Evolutionary conservation across 1,140 invertebrate genomes (phyloP).

Genomic region (Drosophila athabasca): DNA sequence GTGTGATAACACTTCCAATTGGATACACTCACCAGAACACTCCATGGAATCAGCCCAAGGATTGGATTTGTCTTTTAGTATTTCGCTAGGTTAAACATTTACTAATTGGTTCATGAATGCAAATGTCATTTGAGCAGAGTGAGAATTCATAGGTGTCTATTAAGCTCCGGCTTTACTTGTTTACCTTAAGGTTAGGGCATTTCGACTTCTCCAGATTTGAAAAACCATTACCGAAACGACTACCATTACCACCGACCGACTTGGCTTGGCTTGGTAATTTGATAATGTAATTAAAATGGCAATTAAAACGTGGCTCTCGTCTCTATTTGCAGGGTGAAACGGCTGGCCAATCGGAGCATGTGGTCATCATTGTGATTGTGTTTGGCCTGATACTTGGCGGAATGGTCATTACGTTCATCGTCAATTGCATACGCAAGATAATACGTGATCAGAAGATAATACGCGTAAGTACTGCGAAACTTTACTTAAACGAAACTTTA

Average conservation of each 20-base stretch:
- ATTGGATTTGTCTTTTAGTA: too few species aligned
- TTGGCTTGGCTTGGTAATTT: constrained; percentile 6
- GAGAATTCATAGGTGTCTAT: too few species aligned
- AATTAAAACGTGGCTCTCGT: background rate
- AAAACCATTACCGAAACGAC: too few species aligned
- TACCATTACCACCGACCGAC: background rate
- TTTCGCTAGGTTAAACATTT: too few species aligned
- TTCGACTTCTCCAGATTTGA: too few species aligned
- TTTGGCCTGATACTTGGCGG: constrained; percentile 93
- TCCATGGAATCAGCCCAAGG: too few species aligned
- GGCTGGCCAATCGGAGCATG: constrained; percentile 86
- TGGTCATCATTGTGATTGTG: constrained; percentile 94
- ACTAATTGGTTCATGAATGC: too few species aligned
- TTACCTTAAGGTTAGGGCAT: too few species aligned
- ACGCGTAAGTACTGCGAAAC: constrained; percentile 86
- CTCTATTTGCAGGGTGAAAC: constrained; percentile 50
- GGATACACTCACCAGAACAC: too few species aligned
- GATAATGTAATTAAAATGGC: constrained; percentile 15
- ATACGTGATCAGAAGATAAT: constrained; percentile 93
- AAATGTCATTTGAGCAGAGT: too few species aligned
- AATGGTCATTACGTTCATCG: constrained; percentile 93
- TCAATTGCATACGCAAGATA: constrained; percentile 93
- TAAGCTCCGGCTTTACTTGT: too few species aligned
- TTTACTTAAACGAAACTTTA: background rate
- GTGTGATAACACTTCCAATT: too few species aligned